Percentiles rank a stretch among this genome's conserved stretches.
Evolutionary conservation across 2,888 invertebrate species (phyloP).

Genomic region (Agriopis aurantiaria): DNA sequence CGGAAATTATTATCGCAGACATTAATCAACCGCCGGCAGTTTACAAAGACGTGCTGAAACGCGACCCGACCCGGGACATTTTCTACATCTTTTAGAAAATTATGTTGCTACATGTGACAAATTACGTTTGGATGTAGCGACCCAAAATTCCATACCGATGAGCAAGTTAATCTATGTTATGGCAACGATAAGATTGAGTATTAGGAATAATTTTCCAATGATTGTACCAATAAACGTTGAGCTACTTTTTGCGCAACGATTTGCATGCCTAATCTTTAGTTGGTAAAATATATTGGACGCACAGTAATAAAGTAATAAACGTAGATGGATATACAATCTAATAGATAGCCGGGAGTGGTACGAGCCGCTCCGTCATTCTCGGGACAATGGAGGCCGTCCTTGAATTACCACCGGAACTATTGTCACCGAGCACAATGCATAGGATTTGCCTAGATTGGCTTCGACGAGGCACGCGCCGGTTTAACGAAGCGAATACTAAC

Average conservation of each 20-base stretch:
- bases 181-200: constrained; percentile 18
- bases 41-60: constrained; percentile 64
- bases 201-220: constrained; percentile 12
- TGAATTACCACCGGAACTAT: constrained; percentile 82
- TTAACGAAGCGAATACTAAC: constrained; percentile 60
- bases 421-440: constrained; percentile 78
- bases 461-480: constrained; percentile 65
- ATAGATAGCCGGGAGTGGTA: constrained; percentile 52
- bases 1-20: constrained; percentile 74
- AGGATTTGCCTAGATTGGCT: constrained; percentile 75
- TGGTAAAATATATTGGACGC: constrained; percentile 45
- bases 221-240: constrained; percentile 20
- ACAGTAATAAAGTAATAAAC: constrained; percentile 25
- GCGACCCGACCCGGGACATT: constrained; percentile 54
- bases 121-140: constrained; percentile 10
- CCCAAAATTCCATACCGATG: neutral
- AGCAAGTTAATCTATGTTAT: constrained; percentile 9
- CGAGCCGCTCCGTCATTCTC: constrained; percentile 53
- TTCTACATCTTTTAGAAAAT: constrained; percentile 39
- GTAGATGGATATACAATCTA: constrained; percentile 33
- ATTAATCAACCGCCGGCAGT: constrained; percentile 66
- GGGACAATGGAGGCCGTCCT: constrained; percentile 76
- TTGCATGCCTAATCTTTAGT: constrained; percentile 18
- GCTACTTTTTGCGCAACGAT: constrained; percentile 22
- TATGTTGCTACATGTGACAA: constrained; percentile 26